A percentile compares a stretch with the other conserved stretches of the same genome.
phyloP scores from a whole-genome alignment of 2,113 vertebrate species.

The Spermophilus dauricus region DNA sequence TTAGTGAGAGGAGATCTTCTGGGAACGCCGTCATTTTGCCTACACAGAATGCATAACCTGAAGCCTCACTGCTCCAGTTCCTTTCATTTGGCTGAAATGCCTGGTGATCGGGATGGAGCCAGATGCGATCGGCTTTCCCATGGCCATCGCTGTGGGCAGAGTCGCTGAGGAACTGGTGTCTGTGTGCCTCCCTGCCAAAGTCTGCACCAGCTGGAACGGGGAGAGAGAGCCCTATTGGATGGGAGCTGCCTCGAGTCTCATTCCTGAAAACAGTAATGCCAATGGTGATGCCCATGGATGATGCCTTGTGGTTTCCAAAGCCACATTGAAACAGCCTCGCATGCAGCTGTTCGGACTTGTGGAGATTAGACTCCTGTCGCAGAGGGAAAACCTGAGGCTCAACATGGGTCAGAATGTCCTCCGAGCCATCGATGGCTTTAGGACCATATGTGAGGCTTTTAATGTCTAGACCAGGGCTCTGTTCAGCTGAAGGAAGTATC shows the following conservation, averaged over 20 bases:
- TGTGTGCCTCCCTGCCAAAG: neutral
- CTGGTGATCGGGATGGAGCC: neutral
- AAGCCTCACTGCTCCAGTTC: neutral
- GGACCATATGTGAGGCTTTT: neutral
- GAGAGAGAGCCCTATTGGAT: neutral
- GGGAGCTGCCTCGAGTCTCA: neutral
- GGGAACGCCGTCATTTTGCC: neutral
- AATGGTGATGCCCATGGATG: neutral
- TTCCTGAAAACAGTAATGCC: neutral
- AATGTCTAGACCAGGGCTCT: neutral
- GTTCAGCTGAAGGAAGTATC: neutral
- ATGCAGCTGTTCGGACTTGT: neutral
- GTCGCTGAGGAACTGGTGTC: neutral
- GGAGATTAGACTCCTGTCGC: neutral
- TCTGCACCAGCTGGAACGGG: neutral
- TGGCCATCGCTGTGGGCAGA: neutral
- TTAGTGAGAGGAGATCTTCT: neutral
- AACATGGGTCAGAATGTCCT: neutral
- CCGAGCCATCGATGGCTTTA: neutral
- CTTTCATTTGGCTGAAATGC: slow-evolving; percentile 38
- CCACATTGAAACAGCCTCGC: fast-evolving
- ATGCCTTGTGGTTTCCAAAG: neutral
- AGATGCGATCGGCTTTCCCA: neutral
- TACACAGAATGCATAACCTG: no score
- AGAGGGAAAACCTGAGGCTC: neutral